Base-by-base conservation (phyloP, 2,888 invertebrate genomes). In the Euzetes globulus region DNA sequence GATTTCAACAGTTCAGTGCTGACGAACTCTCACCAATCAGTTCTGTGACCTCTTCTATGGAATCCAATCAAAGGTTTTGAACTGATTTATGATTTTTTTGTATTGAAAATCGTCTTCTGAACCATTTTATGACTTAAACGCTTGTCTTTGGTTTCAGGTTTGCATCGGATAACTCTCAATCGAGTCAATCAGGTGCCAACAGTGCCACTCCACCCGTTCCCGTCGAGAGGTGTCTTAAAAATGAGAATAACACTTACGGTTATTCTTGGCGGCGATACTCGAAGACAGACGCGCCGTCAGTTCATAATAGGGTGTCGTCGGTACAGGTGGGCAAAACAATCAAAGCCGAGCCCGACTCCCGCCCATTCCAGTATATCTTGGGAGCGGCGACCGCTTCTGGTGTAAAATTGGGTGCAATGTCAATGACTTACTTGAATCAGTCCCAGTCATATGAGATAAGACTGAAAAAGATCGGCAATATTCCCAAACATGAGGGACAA, bases 381-480 rank as follows among this genome's bases (percentile, higher is more conserved):
- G 93, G 92, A 1, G 96, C 96, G 0, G 93, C 95, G n/a, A 96
- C 96, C 0, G 95, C 95, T 1, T 94, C 95, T 80, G 95, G 95
- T 6, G 95, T 94, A 0, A 96, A 96, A 82, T 88, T 92, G 79
- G 94, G 92, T 82, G 95, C 96, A 82, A 96, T 96, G 82, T 92
- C 94, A 0, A 85, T 96, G 70, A 96, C 96, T 0, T 96, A 97
- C 82, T 86, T 97, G 72, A 97, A 97, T 85, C 96, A 97, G 84
- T 94, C 94, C 0, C 95, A 96, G 83, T 91, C 94, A 3, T 96
- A 96, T 83, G 96, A 96, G 85, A 90, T 96, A 80, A 95, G 95
- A 81, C 84, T 96, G 80, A 95, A 95, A 85, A 94, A 94, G 82
- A 85, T 94, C 22, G 94, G 95, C 0, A 94, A 95, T 83, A 85